A percentile compares a stretch with the other conserved stretches of the same genome.
These are phyloP conservation scores for Chloropsis hardwickii DNA, from an alignment of 2,113 vertebrate species.

Conservation along the genomic window DNA sequence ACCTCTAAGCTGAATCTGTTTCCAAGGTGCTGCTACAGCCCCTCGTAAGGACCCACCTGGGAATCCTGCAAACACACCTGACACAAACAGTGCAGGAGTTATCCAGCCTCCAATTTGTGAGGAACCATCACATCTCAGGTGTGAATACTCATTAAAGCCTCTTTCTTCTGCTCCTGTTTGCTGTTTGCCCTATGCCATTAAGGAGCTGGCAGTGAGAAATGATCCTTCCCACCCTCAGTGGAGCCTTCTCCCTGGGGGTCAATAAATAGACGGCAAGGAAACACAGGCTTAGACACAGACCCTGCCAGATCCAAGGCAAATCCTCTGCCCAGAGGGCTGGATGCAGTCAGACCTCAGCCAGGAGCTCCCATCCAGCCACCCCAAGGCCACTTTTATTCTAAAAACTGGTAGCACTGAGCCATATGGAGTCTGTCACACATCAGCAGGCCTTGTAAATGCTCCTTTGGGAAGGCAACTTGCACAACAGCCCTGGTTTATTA, in stretches of 20 bases:
- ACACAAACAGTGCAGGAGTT: background rate
- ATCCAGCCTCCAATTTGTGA: background rate
- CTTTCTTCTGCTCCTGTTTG: background rate
- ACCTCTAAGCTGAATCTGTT: background rate
- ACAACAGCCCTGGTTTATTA: constrained; percentile 10
- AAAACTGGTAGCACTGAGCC: background rate
- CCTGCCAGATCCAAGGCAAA: background rate
- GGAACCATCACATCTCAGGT: background rate
- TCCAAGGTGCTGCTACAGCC: background rate
- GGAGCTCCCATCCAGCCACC: background rate
- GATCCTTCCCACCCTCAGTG: background rate
- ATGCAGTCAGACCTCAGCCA: background rate
- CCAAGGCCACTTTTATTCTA: background rate
- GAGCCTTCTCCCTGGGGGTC: background rate
- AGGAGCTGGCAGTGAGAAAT: background rate
- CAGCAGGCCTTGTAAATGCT: background rate
- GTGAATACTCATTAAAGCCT: background rate
- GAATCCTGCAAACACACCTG: background rate
- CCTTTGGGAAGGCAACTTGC: background rate
- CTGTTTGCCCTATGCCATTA: background rate
- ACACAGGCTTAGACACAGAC: background rate
- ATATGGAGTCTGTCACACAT: background rate
- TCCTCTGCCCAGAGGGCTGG: background rate
- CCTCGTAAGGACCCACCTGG: background rate
- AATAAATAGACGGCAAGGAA: background rate